Conservation (phyloP, 2,888 invertebrate genomes). For the Carterocephalus palaemon region DNA sequence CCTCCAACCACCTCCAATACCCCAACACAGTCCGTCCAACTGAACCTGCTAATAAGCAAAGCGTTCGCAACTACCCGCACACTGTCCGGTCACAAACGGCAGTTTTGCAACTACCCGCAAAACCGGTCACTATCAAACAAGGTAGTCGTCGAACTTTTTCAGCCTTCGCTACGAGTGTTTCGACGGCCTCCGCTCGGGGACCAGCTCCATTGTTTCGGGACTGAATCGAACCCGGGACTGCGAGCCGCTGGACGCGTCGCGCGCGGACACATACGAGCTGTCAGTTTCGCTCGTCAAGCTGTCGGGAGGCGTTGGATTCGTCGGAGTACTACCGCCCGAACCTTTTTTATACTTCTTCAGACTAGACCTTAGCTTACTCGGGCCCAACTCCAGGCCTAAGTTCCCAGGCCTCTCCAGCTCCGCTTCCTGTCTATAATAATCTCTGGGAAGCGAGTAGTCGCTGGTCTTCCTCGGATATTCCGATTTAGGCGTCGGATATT, state of each 20-base stretch:
- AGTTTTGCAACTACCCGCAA: background rate
- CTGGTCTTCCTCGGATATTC: constrained; percentile 43
- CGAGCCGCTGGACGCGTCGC: constrained; percentile 85
- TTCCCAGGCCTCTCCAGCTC: constrained; percentile 69
- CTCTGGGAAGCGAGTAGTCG: constrained; percentile 63
- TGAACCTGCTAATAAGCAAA: too few species aligned
- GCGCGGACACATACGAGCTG: constrained; percentile 92
- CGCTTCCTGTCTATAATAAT: constrained; percentile 57
- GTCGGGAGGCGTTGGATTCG: constrained; percentile 91
- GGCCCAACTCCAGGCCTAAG: constrained; percentile 82
- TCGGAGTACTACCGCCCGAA: constrained; percentile 85
- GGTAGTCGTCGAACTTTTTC: constrained; percentile 72
- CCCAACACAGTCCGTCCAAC: too few species aligned
- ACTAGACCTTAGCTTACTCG: constrained; percentile 86
- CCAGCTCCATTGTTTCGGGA: constrained; percentile 82
- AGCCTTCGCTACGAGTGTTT: constrained; percentile 73
- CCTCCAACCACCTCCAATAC: too few species aligned
- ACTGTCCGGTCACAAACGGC: too few species aligned
- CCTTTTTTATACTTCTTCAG: constrained; percentile 84
- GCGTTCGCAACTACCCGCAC: too few species aligned
- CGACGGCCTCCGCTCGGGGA: constrained; percentile 49
- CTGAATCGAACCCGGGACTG: constrained; percentile 87
- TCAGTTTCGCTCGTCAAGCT: constrained; percentile 90
- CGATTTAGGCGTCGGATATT: constrained; percentile 59
- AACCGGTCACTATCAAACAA: constrained; percentile 50